Conservation (phyloP, 2,888 invertebrate genomes). For the Brachyptera putata region DNA sequence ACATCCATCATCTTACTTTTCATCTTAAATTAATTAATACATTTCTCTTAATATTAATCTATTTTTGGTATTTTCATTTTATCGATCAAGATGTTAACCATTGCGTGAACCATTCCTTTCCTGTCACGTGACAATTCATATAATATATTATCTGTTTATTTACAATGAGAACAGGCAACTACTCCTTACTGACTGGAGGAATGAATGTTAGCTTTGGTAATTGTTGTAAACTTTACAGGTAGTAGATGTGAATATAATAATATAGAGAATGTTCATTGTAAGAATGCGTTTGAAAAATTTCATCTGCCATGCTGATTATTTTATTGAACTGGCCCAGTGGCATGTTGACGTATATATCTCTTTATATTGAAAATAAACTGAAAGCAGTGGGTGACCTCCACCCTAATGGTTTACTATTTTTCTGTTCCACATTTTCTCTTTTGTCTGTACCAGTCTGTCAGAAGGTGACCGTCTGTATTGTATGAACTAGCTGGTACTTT, state of each 20-base stretch:
- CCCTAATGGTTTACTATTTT: no score
- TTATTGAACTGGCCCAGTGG: no score
- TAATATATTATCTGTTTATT: background rate
- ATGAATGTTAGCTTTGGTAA: slow-evolving; percentile 75
- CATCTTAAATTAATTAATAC: slow-evolving; percentile 19
- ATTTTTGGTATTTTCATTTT: slow-evolving; percentile 13
- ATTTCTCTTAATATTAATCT: slow-evolving; percentile 22
- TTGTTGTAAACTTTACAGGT: background rate
- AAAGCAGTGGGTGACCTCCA: no score
- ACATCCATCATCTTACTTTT: slow-evolving; percentile 17
- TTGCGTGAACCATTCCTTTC: background rate
- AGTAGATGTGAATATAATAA: background rate
- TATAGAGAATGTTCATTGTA: slow-evolving; percentile 13
- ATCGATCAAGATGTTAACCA: slow-evolving; percentile 1
- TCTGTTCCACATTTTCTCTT: no score
- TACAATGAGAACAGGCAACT: background rate
- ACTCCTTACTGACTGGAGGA: slow-evolving; percentile 49
- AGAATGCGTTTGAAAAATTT: slow-evolving; percentile 10
- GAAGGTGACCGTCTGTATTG: no score
- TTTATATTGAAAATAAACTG: no score
- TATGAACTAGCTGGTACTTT: no score
- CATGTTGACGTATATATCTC: no score
- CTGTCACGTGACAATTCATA: no score
- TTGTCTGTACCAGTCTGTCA: no score
- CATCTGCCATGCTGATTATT: no score